Evolutionary conservation across 2,113 vertebrate species (phyloP).

Genomic region (Colistium nudipinnis): DNA sequence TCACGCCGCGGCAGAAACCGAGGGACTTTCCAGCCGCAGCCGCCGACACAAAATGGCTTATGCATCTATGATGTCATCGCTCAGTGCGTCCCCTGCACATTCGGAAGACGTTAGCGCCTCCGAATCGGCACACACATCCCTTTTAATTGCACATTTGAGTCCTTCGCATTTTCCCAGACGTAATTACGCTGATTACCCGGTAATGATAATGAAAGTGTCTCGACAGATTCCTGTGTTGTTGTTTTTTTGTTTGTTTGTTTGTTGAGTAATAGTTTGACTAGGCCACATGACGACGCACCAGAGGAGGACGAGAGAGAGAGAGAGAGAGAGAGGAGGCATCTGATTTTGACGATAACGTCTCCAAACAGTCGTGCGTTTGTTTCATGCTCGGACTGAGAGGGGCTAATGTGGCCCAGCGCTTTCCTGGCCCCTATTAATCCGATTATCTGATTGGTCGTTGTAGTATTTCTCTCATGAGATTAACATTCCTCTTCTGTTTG

Average conservation of each 20-base stretch:
- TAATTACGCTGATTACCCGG: not conserved
- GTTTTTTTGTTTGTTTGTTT: slow-evolving; percentile 23
- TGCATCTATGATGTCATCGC: slow-evolving; percentile 73
- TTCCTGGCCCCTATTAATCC: slow-evolving; percentile 71
- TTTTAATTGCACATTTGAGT: slow-evolving; percentile 14
- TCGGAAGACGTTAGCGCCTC: slow-evolving; percentile 73
- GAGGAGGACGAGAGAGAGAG: slow-evolving; percentile 36
- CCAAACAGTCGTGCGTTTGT: slow-evolving; percentile 68
- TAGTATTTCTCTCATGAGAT: slow-evolving; percentile 69
- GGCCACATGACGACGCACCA: slow-evolving; percentile 47
- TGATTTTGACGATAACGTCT: slow-evolving; percentile 68
- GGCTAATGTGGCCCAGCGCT: slow-evolving; percentile 57
- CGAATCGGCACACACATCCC: not conserved
- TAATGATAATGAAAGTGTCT: not conserved
- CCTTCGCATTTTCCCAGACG: not conserved
- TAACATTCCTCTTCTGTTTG: slow-evolving; percentile 80
- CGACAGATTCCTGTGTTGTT: not conserved
- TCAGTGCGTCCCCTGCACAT: slow-evolving; percentile 67
- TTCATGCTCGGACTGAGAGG: slow-evolving; percentile 58
- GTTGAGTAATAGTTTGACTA: too few species aligned
- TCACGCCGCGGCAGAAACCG: slow-evolving; percentile 53
- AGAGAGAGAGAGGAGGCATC: slow-evolving; percentile 30
- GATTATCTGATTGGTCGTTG: slow-evolving; percentile 75
- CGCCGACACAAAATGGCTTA: slow-evolving; percentile 61
- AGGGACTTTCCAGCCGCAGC: slow-evolving; percentile 73